Conservation (phyloP, 92 coral and sea anemone genomes). For the Porites evermanni region DNA sequence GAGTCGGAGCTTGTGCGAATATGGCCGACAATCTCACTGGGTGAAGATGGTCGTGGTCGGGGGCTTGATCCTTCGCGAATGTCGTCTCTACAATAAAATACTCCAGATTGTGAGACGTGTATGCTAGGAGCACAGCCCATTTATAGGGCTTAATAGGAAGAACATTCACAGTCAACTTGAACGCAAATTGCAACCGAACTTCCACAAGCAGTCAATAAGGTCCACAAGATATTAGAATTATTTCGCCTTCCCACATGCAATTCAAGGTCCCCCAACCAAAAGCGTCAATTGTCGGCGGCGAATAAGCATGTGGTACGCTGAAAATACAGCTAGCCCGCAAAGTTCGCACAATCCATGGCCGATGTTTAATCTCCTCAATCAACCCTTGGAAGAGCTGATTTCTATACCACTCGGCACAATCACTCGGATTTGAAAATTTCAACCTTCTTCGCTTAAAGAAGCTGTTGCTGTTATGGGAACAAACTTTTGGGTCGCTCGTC, state of each 20-base stretch:
- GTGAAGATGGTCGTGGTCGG: constrained; percentile 94
- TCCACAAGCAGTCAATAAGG: constrained; percentile 72
- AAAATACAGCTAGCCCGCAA: constrained; percentile 48
- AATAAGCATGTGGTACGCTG: constrained; percentile 35
- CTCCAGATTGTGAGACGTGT: constrained; percentile 99
- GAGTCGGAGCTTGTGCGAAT: constrained; percentile 96
- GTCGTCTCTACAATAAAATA: constrained; percentile 93
- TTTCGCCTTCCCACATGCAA: constrained; percentile 59
- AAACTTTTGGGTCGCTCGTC: constrained; percentile 57
- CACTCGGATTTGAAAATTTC: constrained; percentile 15
- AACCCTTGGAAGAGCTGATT: constrained; percentile 53
- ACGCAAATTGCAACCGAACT: constrained; percentile 37
- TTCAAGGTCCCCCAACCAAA: constrained; percentile 54
- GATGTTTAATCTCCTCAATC: constrained; percentile 45
- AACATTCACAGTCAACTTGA: constrained; percentile 74
- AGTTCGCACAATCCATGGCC: constrained; percentile 55
- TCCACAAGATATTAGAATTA: constrained; percentile 47
- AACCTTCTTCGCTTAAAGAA: constrained; percentile 44
- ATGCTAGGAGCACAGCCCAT: constrained; percentile 99
- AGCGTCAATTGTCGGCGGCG: constrained; percentile 37
- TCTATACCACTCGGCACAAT: constrained; percentile 53
- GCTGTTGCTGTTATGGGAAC: constrained; percentile 65
- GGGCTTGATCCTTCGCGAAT: constrained; percentile 97
- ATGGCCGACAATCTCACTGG: constrained; percentile 99
- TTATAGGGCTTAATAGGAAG: constrained; percentile 71